Conservation (phyloP, 2,888 invertebrate genomes). For the Germaria angustata region DNA sequence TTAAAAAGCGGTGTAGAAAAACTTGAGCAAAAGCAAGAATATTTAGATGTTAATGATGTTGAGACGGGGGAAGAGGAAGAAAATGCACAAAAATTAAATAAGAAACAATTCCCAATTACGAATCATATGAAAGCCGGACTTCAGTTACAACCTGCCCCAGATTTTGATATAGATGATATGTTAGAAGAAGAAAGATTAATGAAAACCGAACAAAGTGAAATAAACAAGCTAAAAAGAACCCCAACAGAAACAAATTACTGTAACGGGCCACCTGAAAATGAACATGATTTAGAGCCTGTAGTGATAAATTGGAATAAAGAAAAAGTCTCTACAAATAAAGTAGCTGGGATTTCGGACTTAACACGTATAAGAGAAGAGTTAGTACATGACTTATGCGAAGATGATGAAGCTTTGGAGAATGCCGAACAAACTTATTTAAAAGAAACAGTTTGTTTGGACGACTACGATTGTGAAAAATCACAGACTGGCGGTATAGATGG, state of each 20-base stretch:
- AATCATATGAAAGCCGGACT: not conserved
- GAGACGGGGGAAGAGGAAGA: not conserved
- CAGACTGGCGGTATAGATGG: not conserved
- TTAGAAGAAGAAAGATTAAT: slow-evolving; percentile 74
- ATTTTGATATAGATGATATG: slow-evolving; percentile 70
- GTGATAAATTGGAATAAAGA: not conserved
- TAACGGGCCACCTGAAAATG: slow-evolving; percentile 64
- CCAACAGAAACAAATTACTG: slow-evolving; percentile 13
- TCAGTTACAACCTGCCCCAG: slow-evolving; percentile 36
- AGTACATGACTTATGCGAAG: slow-evolving; percentile 72
- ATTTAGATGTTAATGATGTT: slow-evolving; percentile 57
- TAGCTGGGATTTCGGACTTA: not conserved
- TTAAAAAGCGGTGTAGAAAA: slow-evolving; percentile 75
- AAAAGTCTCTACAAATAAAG: not conserved
- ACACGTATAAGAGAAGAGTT: slow-evolving; percentile 68
- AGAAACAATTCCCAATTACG: not conserved
- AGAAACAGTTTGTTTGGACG: slow-evolving; percentile 69
- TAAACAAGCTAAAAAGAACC: not conserved
- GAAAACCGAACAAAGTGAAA: slow-evolving; percentile 67
- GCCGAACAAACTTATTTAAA: slow-evolving; percentile 71
- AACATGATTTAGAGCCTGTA: slow-evolving; percentile 61
- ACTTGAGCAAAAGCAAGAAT: slow-evolving; percentile 60
- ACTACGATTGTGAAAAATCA: slow-evolving; percentile 61
- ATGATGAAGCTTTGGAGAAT: slow-evolving; percentile 66
- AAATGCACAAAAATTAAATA: slow-evolving; percentile 65